phyloP scores from a whole-genome alignment of 2,113 vertebrate species.

The Oryzias melastigma region DNA sequence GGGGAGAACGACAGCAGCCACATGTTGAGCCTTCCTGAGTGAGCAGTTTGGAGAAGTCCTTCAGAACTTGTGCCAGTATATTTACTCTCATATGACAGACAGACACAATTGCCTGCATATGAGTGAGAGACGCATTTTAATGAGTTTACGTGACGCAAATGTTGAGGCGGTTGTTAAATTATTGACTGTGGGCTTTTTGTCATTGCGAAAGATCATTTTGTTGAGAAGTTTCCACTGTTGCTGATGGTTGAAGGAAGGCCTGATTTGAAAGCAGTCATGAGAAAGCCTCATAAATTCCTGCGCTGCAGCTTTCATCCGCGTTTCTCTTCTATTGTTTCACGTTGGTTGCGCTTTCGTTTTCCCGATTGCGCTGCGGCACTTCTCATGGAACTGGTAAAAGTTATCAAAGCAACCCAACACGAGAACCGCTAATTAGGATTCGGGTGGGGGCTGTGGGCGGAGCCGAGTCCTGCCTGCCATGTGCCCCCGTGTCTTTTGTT shows the following conservation, averaged over 20 bases:
- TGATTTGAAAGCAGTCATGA: constrained; percentile 40
- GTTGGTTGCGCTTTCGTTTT: constrained; percentile 39
- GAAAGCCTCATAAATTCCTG: constrained; percentile 52
- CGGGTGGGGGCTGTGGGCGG: constrained; percentile 13
- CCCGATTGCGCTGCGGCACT: constrained; percentile 56
- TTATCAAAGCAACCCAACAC: constrained; percentile 71
- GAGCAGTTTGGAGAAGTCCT: constrained; percentile 31
- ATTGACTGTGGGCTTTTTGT: constrained; percentile 25
- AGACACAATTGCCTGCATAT: constrained; percentile 24
- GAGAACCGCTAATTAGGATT: constrained; percentile 67
- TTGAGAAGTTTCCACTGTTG: constrained; percentile 46
- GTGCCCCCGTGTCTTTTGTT: constrained; percentile 28
- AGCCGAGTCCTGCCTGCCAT: constrained; percentile 23
- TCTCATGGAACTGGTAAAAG: constrained; percentile 57
- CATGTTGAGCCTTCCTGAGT: constrained; percentile 30
- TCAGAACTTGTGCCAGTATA: constrained; percentile 52
- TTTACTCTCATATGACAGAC: constrained; percentile 41
- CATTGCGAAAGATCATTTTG: constrained; percentile 3
- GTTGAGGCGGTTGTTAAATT: constrained; percentile 8
- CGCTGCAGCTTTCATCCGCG: constrained; percentile 51
- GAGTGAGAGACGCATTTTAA: constrained; percentile 25
- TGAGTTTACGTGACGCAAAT: constrained; percentile 17
- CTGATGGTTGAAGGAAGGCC: constrained; percentile 25
- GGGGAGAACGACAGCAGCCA: constrained; percentile 16
- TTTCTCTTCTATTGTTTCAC: constrained; percentile 57